A percentile compares a stretch with the other conserved stretches of the same genome.
phyloP scores from a whole-genome alignment of 2,113 vertebrate genomes.

The Paradisaea rubra region DNA sequence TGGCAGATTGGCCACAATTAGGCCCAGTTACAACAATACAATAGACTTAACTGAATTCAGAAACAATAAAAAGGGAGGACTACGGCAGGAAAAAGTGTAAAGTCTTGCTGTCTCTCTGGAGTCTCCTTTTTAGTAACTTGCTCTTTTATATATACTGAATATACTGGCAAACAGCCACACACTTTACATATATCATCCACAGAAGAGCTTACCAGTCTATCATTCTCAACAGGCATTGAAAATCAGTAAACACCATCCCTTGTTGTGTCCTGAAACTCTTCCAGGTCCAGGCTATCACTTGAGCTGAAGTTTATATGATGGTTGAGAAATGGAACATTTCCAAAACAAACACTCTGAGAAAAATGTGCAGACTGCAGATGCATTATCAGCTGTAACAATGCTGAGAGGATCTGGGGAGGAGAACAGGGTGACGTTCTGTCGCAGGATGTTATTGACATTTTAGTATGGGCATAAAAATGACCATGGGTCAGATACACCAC shows the following conservation, averaged over 20 bases:
- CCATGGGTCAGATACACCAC: neutral
- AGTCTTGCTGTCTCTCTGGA: neutral
- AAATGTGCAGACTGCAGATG: neutral
- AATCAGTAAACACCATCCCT: neutral
- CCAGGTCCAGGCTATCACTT: neutral
- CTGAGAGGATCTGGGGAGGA: neutral
- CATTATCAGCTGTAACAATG: neutral
- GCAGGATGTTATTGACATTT: neutral
- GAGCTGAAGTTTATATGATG: neutral
- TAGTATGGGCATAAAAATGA: neutral
- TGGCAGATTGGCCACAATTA: neutral
- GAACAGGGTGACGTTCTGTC: neutral
- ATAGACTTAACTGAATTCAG: neutral
- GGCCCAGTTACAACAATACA: neutral
- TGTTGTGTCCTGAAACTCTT: neutral
- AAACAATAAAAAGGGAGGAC: neutral
- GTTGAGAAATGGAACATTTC: neutral
- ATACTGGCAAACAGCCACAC: neutral
- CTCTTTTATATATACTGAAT: neutral
- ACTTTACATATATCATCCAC: neutral
- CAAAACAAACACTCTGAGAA: neutral
- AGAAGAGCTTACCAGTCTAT: neutral
- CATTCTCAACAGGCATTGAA: neutral
- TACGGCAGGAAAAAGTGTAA: neutral
- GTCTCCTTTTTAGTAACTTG: neutral